Evolutionary conservation across 2,113 vertebrate genomes (phyloP).

Genomic region (Oncorhynchus nerka): DNA sequence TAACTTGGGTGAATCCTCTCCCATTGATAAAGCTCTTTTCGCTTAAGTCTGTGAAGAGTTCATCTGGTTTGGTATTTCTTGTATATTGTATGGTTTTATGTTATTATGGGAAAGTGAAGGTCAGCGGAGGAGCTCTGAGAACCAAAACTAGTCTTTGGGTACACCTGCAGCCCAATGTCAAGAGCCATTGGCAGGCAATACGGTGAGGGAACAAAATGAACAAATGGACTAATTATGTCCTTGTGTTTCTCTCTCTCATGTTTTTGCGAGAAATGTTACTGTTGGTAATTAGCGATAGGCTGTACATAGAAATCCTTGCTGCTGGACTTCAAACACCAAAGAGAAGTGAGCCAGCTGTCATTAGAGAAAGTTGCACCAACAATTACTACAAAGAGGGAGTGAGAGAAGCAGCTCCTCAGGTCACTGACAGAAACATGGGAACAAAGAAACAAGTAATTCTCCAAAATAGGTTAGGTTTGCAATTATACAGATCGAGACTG

Average conservation of each 20-base stretch:
- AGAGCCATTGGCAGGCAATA: constrained; percentile 8
- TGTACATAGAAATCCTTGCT: constrained; percentile 39
- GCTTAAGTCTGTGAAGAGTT: neutral
- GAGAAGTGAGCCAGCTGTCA: constrained; percentile 36
- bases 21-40: constrained; percentile 19
- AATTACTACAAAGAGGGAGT: constrained; percentile 36
- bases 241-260: constrained; percentile 34
- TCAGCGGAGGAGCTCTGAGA: neutral
- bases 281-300: constrained; percentile 52
- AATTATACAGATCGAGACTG: neutral
- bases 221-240: constrained; percentile 39
- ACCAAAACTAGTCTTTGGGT: neutral
- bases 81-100: neutral
- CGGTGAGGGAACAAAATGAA: constrained; percentile 20
- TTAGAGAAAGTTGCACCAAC: constrained; percentile 36
- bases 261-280: constrained; percentile 26
- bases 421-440: constrained; percentile 9
- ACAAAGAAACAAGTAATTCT: neutral
- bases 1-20: constrained; percentile 29
- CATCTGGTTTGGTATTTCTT: neutral
- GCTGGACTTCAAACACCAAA: constrained; percentile 43
- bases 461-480: neutral
- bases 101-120: neutral
- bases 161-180: neutral
- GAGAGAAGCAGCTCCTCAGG: constrained; percentile 10